phyloP scores from a whole-genome alignment of 2,888 invertebrate species.

The Ectropis crepuscularia region DNA sequence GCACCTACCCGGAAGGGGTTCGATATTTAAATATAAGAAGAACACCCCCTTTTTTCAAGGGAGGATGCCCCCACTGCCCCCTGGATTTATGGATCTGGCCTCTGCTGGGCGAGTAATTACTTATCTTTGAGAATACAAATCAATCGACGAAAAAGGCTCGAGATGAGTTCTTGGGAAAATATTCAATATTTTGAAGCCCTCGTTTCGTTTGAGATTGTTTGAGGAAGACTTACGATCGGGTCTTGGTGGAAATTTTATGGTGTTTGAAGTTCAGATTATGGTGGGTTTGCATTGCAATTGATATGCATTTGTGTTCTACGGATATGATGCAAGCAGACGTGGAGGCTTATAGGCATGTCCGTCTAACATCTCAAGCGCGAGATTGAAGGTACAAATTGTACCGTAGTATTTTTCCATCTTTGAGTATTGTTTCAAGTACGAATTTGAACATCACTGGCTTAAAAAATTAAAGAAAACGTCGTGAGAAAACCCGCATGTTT shows the following conservation, averaged over 20 bases:
- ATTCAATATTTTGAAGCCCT: slow-evolving; percentile 42
- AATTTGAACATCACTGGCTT: no score
- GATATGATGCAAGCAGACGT: no score
- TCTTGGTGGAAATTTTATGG: slow-evolving; percentile 5
- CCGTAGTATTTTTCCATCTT: no score
- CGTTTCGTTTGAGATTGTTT: slow-evolving; percentile 31
- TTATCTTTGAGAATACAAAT: slow-evolving; percentile 83
- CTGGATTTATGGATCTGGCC: slow-evolving; percentile 83
- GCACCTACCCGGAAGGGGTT: slow-evolving; percentile 85
- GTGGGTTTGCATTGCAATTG: neutral
- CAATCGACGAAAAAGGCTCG: slow-evolving; percentile 70
- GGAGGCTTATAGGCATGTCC: no score
- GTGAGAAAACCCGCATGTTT: no score
- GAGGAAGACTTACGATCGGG: slow-evolving; percentile 10
- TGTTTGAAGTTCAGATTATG: slow-evolving; percentile 13
- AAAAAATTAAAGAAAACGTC: no score
- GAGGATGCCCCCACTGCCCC: slow-evolving; percentile 59
- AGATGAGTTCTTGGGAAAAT: slow-evolving; percentile 47
- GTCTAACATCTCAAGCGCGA: no score
- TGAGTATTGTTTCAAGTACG: no score
- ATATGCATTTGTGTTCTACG: no score
- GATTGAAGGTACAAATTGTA: no score
- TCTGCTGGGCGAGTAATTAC: slow-evolving; percentile 80
- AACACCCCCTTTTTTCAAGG: slow-evolving; percentile 82
- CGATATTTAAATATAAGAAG: slow-evolving; percentile 86